These are phyloP conservation scores for Plebejus melissa DNA, from an alignment of 2,888 invertebrate genomes.

Conservation along the genomic window DNA sequence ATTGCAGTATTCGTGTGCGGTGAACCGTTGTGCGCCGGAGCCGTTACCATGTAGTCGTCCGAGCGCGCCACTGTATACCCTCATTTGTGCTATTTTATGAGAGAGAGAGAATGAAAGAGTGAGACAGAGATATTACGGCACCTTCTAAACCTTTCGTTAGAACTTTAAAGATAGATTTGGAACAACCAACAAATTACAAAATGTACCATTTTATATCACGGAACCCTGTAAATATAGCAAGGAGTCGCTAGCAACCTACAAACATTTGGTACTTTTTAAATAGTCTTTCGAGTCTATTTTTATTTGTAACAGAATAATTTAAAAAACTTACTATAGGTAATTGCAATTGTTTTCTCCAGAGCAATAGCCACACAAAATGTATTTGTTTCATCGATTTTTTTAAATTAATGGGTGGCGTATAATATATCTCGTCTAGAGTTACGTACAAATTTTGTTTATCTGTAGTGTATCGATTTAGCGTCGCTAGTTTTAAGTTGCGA, in stretches of 20 bases:
- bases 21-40: not conserved
- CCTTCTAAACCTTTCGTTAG: not conserved
- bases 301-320: no score
- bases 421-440: not conserved
- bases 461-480: not conserved
- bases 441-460: conserved; percentile 9
- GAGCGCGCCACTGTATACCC: not conserved
- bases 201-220: no score
- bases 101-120: not conserved
- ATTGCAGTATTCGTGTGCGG: not conserved
- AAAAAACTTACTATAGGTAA: no score
- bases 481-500: not conserved
- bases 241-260: no score
- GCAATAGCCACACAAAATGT: not conserved
- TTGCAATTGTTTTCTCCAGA: no score
- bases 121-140: not conserved
- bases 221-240: no score
- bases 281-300: no score
- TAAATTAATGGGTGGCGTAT: not conserved
- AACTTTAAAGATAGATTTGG: no score
- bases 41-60: conserved; percentile 27
- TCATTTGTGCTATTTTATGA: not conserved
- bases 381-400: not conserved
- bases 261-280: no score
- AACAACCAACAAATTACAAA: no score